A percentile compares a stretch with the other conserved stretches of the same genome.
phyloP scores from a whole-genome alignment of 1,140 invertebrate species.

The Agrilus planipennis region DNA sequence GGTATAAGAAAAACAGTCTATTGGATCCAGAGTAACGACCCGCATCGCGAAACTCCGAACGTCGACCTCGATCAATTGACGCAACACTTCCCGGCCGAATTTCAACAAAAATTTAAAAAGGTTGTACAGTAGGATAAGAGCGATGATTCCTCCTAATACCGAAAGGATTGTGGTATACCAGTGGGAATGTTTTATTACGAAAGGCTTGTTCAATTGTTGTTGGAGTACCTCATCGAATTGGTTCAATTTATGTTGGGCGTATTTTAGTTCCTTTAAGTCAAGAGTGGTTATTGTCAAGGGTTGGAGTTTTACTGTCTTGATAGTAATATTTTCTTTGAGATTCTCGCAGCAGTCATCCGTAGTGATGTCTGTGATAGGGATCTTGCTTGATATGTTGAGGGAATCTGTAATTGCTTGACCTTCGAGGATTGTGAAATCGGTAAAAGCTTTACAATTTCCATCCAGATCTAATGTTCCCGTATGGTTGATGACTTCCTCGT shows the following conservation, averaged over 20 bases:
- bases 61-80: no score
- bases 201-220: slow-evolving; percentile 8
- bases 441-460: slow-evolving; percentile 3
- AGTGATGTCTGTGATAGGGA: slow-evolving; percentile 3
- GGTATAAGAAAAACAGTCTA: no score
- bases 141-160: not conserved
- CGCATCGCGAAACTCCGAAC: no score
- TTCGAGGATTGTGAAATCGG: not conserved
- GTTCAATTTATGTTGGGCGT: slow-evolving; percentile 2
- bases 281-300: not conserved
- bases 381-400: not conserved
- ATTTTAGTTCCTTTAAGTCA: slow-evolving; percentile 5
- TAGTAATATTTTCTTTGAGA: not conserved
- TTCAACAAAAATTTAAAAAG: not conserved
- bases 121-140: not conserved
- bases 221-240: slow-evolving; percentile 8
- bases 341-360: slow-evolving; percentile 3
- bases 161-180: slow-evolving; percentile 1
- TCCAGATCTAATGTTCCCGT: slow-evolving; percentile 1
- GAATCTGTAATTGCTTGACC: not conserved
- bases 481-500: slow-evolving; percentile 1
- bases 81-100: no score
- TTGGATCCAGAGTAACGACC: no score
- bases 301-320: not conserved
- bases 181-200: slow-evolving; percentile 2